These are phyloP conservation scores for Dendrolimus kikuchii DNA, from an alignment of 1,140 invertebrate genomes.

Conservation along the genomic window DNA sequence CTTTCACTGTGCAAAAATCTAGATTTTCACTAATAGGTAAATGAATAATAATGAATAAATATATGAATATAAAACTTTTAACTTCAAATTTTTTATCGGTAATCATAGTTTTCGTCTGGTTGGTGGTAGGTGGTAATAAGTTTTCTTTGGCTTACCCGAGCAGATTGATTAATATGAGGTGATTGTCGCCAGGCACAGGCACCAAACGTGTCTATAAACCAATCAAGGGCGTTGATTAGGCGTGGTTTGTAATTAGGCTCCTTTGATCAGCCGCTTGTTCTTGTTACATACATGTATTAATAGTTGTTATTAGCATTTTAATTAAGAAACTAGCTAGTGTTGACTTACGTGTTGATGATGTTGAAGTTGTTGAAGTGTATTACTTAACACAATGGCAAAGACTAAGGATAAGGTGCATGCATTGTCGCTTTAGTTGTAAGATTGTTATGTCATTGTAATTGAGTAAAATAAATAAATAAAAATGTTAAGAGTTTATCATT, in stretches of 20 bases:
- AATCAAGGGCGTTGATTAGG: conserved; percentile 59
- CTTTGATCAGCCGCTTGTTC: conserved; percentile 51
- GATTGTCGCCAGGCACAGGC: conserved; percentile 3
- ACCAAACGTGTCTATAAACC: conserved; percentile 37
- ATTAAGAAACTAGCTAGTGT: conserved; percentile 4
- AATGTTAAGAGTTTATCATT: too few species aligned
- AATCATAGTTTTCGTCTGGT: conserved; percentile 7
- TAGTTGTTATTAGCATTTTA: conserved; percentile 16
- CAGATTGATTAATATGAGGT: not conserved
- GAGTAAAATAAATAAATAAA: too few species aligned
- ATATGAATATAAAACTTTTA: not conserved
- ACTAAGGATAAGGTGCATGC: too few species aligned
- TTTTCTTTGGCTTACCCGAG: not conserved
- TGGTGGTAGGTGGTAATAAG: too few species aligned
- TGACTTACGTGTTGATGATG: not conserved
- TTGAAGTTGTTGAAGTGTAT: too few species aligned
- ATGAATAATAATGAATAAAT: too few species aligned
- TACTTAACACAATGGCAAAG: too few species aligned
- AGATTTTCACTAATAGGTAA: too few species aligned
- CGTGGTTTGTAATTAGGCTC: conserved; percentile 45
- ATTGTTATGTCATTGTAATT: too few species aligned
- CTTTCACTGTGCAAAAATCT: too few species aligned
- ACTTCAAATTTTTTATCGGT: not conserved
- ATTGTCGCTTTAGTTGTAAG: too few species aligned
- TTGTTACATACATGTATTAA: conserved; percentile 44